phyloP scores from a whole-genome alignment of 2,888 invertebrate species.

The Synergus laeviventris region DNA sequence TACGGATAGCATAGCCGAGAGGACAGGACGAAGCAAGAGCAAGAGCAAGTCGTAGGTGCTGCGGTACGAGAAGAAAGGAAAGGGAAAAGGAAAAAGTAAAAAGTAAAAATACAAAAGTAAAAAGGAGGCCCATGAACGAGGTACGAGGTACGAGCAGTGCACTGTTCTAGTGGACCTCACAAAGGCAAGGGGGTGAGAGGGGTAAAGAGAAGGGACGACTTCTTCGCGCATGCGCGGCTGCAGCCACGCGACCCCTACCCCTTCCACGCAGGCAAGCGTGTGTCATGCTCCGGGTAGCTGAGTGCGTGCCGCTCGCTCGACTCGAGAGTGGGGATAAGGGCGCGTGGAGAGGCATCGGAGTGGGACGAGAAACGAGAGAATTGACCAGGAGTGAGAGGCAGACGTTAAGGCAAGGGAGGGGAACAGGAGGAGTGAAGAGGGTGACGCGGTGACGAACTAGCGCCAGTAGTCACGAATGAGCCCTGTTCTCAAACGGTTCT shows the following conservation, averaged over 20 bases:
- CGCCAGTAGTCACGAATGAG: constrained; percentile 34
- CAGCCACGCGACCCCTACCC: constrained; percentile 72
- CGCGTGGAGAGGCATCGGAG: constrained; percentile 65
- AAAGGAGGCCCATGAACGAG: constrained; percentile 14
- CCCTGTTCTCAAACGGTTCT: constrained; percentile 3
- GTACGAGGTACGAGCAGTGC: neutral
- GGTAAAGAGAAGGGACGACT: neutral
- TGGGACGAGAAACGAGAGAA: constrained; percentile 52
- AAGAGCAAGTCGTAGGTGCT: neutral
- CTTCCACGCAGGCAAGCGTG: constrained; percentile 68
- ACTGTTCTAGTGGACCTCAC: neutral
- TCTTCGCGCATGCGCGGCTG: constrained; percentile 46
- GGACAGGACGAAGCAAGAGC: constrained; percentile 13
- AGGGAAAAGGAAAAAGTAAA: constrained; percentile 30
- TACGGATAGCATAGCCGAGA: constrained; percentile 23
- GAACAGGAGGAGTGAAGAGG: constrained; percentile 26
- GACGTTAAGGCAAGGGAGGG: constrained; percentile 5
- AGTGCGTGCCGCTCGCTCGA: constrained; percentile 66
- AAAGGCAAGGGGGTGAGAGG: too few relatives aligned
- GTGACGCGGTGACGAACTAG: constrained; percentile 36
- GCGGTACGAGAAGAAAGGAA: constrained; percentile 20
- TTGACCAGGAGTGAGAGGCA: constrained; percentile 49
- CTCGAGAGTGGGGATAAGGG: constrained; percentile 65
- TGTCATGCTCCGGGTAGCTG: constrained; percentile 71
- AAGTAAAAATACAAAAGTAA: constrained; percentile 16